Evolutionary conservation across 2,888 invertebrate species (phyloP).

Genomic region (Cantharis nigra): DNA sequence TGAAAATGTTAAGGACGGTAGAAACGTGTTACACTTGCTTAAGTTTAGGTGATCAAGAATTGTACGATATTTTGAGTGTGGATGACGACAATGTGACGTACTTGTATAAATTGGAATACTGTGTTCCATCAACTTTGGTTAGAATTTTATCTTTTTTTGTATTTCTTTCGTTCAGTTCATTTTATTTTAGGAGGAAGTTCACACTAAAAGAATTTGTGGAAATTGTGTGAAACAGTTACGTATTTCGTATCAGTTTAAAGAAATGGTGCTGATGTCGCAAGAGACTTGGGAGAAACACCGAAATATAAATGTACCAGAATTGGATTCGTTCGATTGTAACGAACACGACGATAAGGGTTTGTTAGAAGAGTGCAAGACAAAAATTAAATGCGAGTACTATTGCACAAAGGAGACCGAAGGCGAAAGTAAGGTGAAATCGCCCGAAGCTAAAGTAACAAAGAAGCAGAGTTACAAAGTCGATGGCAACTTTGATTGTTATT

Average conservation of each 20-base stretch:
- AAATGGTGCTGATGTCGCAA: slow-evolving; percentile 40
- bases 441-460: slow-evolving; percentile 1
- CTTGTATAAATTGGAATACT: not conserved
- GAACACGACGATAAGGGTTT: not conserved
- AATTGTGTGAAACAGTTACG: slow-evolving; percentile 36
- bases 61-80: not conserved
- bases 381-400: not conserved
- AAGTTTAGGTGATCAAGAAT: not conserved
- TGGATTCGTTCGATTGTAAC: not conserved
- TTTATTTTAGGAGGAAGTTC: slow-evolving; percentile 35
- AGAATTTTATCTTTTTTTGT: not conserved
- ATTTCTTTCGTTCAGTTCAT: not conserved
- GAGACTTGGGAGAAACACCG: slow-evolving; percentile 32
- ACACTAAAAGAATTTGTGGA: slow-evolving; percentile 36
- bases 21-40: not conserved
- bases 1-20: not conserved
- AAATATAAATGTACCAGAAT: not conserved
- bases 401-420: not conserved
- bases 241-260: slow-evolving; percentile 38
- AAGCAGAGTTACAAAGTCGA: slow-evolving; percentile 3
- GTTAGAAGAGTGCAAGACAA: not conserved
- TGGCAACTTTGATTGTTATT: slow-evolving; percentile 33
- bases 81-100: not conserved
- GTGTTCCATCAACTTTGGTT: not conserved
- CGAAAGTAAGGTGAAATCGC: not conserved